Conservation (phyloP, 2,797 vertebrate species). For the Arrhamphus sclerolepis region DNA sequence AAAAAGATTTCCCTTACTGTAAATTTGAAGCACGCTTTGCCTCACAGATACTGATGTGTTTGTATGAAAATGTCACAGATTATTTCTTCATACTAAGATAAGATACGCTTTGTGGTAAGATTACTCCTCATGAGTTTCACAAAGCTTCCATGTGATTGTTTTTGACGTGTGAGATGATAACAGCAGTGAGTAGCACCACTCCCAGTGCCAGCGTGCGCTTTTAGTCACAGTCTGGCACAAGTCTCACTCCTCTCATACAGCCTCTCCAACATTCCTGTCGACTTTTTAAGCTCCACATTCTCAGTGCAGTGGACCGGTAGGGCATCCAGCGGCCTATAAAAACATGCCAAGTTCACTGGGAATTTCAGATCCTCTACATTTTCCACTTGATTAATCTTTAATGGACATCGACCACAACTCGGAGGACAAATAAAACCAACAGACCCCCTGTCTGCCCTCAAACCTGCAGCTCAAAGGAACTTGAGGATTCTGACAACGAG, state of each 20-base stretch:
- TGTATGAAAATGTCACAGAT: constrained; percentile 26
- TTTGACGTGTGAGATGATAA: constrained; percentile 37
- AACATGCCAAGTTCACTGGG: constrained; percentile 52
- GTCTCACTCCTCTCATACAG: constrained; percentile 7
- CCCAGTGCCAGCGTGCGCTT: constrained; percentile 6
- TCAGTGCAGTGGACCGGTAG: constrained; percentile 49
- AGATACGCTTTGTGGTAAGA: not conserved
- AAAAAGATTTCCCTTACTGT: constrained; percentile 39
- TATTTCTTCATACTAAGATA: not conserved
- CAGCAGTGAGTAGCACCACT: constrained; percentile 33
- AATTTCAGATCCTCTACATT: constrained; percentile 51
- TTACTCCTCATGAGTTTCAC: not conserved
- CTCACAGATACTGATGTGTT: not conserved
- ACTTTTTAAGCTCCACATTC: constrained; percentile 60
- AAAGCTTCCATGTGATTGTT: constrained; percentile 24
- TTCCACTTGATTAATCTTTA: constrained; percentile 73
- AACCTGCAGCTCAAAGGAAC: constrained; percentile 22
- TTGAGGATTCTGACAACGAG: constrained; percentile 26
- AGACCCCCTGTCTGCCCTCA: constrained; percentile 14
- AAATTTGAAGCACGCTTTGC: constrained; percentile 20
- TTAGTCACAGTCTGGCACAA: constrained; percentile 4
- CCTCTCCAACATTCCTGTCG: constrained; percentile 60
- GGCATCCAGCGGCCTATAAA: constrained; percentile 58
- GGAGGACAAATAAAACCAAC: constrained; percentile 54
- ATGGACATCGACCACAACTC: constrained; percentile 49